Base-by-base conservation (phyloP, 2,888 invertebrate species). In the Noctuana brunneofusca region DNA sequence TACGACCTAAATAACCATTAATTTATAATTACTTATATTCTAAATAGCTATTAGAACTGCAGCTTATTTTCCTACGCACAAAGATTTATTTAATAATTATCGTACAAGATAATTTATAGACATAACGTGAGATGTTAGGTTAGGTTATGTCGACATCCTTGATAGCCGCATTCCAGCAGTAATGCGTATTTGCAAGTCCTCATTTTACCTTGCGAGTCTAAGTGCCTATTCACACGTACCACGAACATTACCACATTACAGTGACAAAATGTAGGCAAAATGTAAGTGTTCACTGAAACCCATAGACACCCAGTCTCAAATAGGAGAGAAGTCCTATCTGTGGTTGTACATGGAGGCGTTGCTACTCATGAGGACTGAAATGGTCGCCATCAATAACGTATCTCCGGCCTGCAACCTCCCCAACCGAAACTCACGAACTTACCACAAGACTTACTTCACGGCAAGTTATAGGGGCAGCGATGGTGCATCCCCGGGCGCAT, bases 121-220 rank as follows among this genome's bases (percentile, higher is more conserved):
- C 14, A 32, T 38, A 27, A 32, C 48, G 38, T 27, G 46, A 59
- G 59, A 60, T 60, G 53, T 55, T 53, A 46, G 32, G 24, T 46
- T 59, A 32, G 43, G 35, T 53, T 54, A 38, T 46, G 35, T 32
- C 27, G 46, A 30, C 59, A 60, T 54, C 54, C 60, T 60, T 60
- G 54, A 48, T 48, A 35, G 16, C 48, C 22, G 24, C 60, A 60
- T 60, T 60, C 60, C 54, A 35, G 30, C 32, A 48, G 32, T 54
- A 60, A 54, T 60, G 60, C 53, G 53, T 60, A 60, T 54, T 60
- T 60, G 60, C 60, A 54, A 54, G 60, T 54, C 54, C 60, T 60
- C 60, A 16, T 55, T 54, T 55, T 24, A 22, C 53, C 14, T 59
- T 46, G 32, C 59, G 22, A 60, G 14, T 38, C 24, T 38, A 41